A percentile compares a stretch with the other conserved stretches of the same genome.
phyloP scores from a whole-genome alignment of 2,113 vertebrate genomes.

The Pachyramphus minor region DNA sequence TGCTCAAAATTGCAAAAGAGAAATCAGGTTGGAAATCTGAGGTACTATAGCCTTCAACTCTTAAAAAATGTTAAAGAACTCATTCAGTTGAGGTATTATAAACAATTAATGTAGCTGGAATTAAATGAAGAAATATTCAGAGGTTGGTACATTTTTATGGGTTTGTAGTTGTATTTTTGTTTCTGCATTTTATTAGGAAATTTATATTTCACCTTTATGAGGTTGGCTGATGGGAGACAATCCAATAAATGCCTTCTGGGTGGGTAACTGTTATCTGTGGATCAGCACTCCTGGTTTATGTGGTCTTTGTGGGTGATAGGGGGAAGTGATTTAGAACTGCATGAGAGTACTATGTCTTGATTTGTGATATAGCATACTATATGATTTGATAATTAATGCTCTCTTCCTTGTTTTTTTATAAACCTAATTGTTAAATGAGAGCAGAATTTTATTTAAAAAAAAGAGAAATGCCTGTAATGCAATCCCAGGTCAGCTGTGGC shows the following conservation, averaged over 20 bases:
- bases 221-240: slow-evolving; percentile 36
- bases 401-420: not conserved
- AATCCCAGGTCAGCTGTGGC: not conserved
- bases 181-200: slow-evolving; percentile 41
- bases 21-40: not conserved
- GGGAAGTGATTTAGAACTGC: slow-evolving; percentile 40
- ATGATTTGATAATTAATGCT: slow-evolving; percentile 38
- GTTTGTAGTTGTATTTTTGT: slow-evolving; percentile 29
- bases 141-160: not conserved
- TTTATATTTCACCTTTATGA: slow-evolving; percentile 34
- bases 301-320: not conserved
- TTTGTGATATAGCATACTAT: slow-evolving; percentile 29
- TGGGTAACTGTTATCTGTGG: slow-evolving; percentile 39
- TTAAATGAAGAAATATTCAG: slow-evolving; percentile 25
- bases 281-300: not conserved
- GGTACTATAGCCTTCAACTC: not conserved
- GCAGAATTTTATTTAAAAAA: not conserved
- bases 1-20: not conserved
- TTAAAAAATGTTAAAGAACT: not conserved
- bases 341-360: not conserved
- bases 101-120: slow-evolving; percentile 1
- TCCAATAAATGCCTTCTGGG: slow-evolving; percentile 57
- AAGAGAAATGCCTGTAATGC: not conserved
- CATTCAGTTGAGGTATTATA: not conserved
- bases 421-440: not conserved